Conservation (phyloP, 2,888 invertebrate species). For the Oeneis ivallda region DNA sequence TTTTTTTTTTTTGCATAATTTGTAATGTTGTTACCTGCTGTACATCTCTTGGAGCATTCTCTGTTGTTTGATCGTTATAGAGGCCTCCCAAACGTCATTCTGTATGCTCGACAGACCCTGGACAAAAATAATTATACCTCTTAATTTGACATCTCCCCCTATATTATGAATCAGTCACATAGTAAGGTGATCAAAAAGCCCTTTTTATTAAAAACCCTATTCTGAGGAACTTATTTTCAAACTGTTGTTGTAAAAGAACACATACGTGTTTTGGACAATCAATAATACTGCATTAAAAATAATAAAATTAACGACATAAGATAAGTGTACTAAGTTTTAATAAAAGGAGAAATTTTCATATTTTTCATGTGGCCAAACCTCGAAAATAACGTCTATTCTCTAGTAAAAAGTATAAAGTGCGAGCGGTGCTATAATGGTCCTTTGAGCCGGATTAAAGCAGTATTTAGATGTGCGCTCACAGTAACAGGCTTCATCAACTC, state of each 20-base stretch:
- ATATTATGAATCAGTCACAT: no score
- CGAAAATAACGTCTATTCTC: background rate
- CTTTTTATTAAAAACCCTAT: no score
- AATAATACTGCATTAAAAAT: no score
- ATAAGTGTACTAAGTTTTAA: background rate
- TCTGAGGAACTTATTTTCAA: no score
- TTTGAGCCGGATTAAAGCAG: conserved; percentile 3
- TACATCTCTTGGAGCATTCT: conserved; percentile 80
- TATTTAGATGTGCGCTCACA: conserved; percentile 30
- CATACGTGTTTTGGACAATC: background rate
- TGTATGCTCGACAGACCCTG: conserved; percentile 67
- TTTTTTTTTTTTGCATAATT: background rate
- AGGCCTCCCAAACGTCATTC: conserved; percentile 86
- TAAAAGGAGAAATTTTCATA: background rate
- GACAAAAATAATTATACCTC: conserved; percentile 43
- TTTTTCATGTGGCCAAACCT: background rate
- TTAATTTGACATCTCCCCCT: background rate
- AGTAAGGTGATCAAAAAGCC: no score
- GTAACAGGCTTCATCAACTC: conserved; percentile 38
- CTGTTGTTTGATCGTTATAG: conserved; percentile 84
- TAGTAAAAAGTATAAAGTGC: background rate
- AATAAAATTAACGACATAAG: no score
- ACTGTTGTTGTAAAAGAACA: no score
- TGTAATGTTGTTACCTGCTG: conserved; percentile 60
- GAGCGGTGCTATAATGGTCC: conserved; percentile 7